Percentiles rank a stretch among this genome's conserved stretches.
Conservation (phyloP, 2,113 vertebrate genomes). For the Centropristis striata region DNA sequence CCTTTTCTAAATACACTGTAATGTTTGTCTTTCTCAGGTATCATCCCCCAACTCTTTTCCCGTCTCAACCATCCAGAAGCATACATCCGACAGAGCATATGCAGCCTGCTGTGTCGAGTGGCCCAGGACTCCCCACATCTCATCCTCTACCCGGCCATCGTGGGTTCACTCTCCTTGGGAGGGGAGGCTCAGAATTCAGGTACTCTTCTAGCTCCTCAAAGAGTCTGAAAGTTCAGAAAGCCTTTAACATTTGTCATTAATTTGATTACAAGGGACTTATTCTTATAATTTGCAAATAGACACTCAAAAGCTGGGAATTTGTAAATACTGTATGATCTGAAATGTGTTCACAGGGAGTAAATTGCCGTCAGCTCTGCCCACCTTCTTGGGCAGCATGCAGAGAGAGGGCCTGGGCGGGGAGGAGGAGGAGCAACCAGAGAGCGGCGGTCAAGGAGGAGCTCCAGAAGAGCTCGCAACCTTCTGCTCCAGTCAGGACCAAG, state of each 20-base stretch:
- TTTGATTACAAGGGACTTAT: not conserved
- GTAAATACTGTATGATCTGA: not conserved
- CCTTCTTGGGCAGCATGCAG: slow-evolving; percentile 95
- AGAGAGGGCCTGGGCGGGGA: slow-evolving; percentile 89
- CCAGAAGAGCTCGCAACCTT: slow-evolving; percentile 88
- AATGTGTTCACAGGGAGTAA: slow-evolving; percentile 88
- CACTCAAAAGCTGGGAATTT: not conserved
- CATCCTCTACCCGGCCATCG: slow-evolving; percentile 97
- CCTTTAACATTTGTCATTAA: too few species aligned
- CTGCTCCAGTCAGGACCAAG: slow-evolving; percentile 95
- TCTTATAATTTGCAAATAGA: not conserved
- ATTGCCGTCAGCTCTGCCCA: slow-evolving; percentile 93
- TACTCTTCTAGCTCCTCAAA: slow-evolving; percentile 46
- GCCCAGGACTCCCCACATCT: slow-evolving; percentile 98
- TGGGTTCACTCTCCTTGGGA: slow-evolving; percentile 96
- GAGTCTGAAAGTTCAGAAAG: too few species aligned
- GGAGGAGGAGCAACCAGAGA: slow-evolving; percentile 84
- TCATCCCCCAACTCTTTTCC: slow-evolving; percentile 98
- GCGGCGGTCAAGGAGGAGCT: slow-evolving; percentile 76
- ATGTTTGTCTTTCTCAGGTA: slow-evolving; percentile 83
- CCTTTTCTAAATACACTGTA: not conserved
- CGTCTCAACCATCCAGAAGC: slow-evolving; percentile 98
- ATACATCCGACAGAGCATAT: slow-evolving; percentile 97
- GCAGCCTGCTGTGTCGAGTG: slow-evolving; percentile 95
- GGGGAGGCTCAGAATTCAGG: slow-evolving; percentile 95